Evolutionary conservation across 2,113 vertebrate species (phyloP).

Genomic region (Neofelis nebulosa): DNA sequence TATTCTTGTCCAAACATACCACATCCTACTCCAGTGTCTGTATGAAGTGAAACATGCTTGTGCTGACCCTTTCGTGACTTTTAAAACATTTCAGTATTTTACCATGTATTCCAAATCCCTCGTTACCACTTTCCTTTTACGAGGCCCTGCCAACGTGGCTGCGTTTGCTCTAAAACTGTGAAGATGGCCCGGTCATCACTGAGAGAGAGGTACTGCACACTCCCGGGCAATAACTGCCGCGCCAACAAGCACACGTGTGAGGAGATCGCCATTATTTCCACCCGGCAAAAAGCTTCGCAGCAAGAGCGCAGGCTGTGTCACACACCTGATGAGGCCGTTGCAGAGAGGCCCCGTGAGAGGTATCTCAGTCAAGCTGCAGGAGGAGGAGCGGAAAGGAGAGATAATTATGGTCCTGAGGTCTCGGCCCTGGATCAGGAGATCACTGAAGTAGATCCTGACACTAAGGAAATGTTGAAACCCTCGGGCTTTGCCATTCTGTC

Average conservation of each 20-base stretch:
- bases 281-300: neutral
- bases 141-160: neutral
- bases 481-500: neutral
- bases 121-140: neutral
- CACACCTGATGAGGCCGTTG: neutral
- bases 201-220: neutral
- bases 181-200: neutral
- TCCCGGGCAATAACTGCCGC: neutral
- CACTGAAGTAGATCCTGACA: neutral
- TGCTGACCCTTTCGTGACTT: neutral
- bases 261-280: neutral
- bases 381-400: neutral
- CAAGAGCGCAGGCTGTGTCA: neutral
- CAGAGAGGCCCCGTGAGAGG: neutral
- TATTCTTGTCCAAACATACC: neutral
- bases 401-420: neutral
- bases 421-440: neutral
- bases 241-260: neutral
- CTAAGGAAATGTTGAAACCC: neutral
- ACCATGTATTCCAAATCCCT: neutral
- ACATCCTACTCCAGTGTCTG: neutral
- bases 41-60: neutral
- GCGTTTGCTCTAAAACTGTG: neutral
- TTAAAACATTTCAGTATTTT: neutral
- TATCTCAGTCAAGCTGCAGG: neutral